A percentile compares a stretch with the other conserved stretches of the same genome.
These are phyloP conservation scores for Erannis defoliaria DNA, from an alignment of 2,888 invertebrate genomes.

Conservation along the genomic window DNA sequence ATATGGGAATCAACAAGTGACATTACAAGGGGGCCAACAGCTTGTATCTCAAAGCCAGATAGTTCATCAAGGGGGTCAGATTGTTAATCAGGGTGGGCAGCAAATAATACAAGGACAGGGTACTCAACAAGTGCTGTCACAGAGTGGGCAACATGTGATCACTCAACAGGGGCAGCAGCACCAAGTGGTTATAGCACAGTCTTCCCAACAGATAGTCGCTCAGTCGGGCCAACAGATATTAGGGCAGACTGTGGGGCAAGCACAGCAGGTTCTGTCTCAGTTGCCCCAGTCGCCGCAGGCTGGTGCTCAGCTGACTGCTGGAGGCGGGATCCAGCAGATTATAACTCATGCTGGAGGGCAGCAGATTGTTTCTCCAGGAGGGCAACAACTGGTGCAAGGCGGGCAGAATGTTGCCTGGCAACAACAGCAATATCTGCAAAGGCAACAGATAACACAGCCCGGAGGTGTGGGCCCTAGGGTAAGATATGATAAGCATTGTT, in stretches of 20 bases:
- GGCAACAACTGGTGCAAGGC: slow-evolving; percentile 78
- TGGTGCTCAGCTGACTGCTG: slow-evolving; percentile 63
- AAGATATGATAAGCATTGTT: slow-evolving; percentile 46
- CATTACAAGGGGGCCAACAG: slow-evolving; percentile 79
- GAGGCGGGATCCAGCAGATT: slow-evolving; percentile 82
- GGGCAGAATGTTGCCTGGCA: slow-evolving; percentile 82
- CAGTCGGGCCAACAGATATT: slow-evolving; percentile 82
- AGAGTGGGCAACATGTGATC: slow-evolving; percentile 82
- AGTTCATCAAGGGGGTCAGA: slow-evolving; percentile 80
- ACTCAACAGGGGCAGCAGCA: slow-evolving; percentile 81
- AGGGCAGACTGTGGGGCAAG: slow-evolving; percentile 74
- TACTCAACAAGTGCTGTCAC: slow-evolving; percentile 77
- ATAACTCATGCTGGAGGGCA: slow-evolving; percentile 82
- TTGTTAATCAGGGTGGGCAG: slow-evolving; percentile 79
- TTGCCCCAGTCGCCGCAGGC: slow-evolving; percentile 78
- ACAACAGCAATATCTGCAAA: slow-evolving; percentile 81
- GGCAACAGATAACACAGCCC: slow-evolving; percentile 84
- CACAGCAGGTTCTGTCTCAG: slow-evolving; percentile 77
- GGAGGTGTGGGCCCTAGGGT: slow-evolving; percentile 83
- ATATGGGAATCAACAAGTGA: slow-evolving; percentile 81
- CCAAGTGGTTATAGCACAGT: slow-evolving; percentile 81
- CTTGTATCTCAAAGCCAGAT: slow-evolving; percentile 81
- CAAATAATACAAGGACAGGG: slow-evolving; percentile 76
- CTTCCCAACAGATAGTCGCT: slow-evolving; percentile 79
- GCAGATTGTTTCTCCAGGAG: slow-evolving; percentile 80